Conservation (phyloP, 2,888 invertebrate genomes). For the Andrena chrysosceles region DNA sequence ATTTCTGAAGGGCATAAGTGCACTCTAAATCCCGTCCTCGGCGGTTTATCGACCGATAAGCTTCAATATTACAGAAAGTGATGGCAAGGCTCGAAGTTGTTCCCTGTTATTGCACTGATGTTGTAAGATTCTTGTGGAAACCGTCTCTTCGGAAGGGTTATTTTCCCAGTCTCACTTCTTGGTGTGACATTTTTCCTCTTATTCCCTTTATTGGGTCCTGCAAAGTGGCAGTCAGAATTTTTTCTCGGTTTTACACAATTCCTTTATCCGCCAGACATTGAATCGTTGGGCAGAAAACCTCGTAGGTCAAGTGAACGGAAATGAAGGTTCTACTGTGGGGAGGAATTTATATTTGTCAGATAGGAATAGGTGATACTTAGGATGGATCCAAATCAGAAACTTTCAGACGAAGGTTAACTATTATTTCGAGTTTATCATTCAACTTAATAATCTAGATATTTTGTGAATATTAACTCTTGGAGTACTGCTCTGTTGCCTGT, state of each 20-base stretch:
- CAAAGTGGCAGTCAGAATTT: too few species aligned
- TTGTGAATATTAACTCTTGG: too few species aligned
- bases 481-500: too few species aligned
- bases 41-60: constrained; percentile 19
- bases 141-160: background rate
- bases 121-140: constrained; percentile 37
- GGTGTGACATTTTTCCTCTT: background rate
- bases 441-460: too few species aligned
- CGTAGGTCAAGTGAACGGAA: background rate
- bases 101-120: constrained; percentile 35
- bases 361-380: too few species aligned
- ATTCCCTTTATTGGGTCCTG: too few species aligned
- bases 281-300: background rate
- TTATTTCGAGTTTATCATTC: too few species aligned
- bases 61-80: constrained; percentile 39
- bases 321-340: background rate
- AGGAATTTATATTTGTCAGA: too few species aligned
- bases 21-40: constrained; percentile 29
- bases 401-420: too few species aligned
- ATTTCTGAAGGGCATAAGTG: constrained; percentile 33
- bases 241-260: too few species aligned
- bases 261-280: too few species aligned
- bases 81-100: constrained; percentile 26
- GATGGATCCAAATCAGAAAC: too few species aligned
- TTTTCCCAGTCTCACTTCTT: constrained; percentile 6